Conservation (phyloP, 2,113 vertebrate species). For the Dipodomys stephensi region DNA sequence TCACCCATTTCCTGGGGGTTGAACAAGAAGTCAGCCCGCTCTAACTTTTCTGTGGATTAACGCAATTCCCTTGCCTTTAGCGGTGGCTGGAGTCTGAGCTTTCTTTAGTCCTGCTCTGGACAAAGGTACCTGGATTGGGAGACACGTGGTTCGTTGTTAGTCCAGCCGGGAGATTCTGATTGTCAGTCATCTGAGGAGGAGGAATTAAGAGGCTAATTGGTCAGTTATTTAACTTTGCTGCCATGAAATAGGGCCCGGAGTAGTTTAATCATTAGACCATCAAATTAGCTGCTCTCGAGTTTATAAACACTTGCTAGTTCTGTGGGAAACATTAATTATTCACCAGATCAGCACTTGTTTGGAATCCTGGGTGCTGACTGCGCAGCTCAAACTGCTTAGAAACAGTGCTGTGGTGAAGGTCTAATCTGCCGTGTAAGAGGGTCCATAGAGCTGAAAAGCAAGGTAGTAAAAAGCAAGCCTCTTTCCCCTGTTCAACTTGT, state of each 20-base stretch:
- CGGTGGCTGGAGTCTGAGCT: not conserved
- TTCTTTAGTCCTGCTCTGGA: not conserved
- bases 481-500: not conserved
- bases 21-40: not conserved
- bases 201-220: not conserved
- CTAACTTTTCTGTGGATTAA: not conserved
- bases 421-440: not conserved
- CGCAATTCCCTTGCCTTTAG: not conserved
- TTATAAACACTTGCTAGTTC: not conserved
- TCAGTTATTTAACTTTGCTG: conserved; percentile 55
- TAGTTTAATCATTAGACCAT: conserved; percentile 59
- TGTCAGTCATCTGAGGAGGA: not conserved
- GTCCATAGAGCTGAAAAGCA: not conserved
- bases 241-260: not conserved
- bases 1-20: not conserved
- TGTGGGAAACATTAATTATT: conserved; percentile 63
- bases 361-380: not conserved
- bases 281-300: conserved; percentile 15
- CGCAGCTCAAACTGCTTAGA: not conserved
- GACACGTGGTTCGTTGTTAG: not conserved
- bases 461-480: not conserved
- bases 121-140: not conserved
- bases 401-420: not conserved
- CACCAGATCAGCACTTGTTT: conserved; percentile 31
- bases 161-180: not conserved